Evolutionary conservation across 2,888 invertebrate species (phyloP).

Genomic region (Phragmatobia fuliginosa): DNA sequence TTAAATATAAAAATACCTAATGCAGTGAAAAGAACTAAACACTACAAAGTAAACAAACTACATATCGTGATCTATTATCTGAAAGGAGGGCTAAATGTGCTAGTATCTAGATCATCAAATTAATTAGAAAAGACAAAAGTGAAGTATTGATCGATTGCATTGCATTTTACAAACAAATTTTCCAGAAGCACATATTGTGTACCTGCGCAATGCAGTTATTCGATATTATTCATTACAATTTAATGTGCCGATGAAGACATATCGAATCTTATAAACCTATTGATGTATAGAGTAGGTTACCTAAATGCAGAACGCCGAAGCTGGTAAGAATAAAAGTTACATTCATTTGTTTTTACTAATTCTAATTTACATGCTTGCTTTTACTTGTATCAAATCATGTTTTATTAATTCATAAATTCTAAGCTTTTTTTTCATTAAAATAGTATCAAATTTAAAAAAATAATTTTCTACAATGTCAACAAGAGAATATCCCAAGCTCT

Average conservation of each 20-base stretch:
- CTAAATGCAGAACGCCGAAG: not conserved
- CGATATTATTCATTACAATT: not conserved
- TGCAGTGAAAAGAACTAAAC: not conserved
- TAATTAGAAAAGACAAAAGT: too few species aligned
- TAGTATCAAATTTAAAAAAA: not conserved
- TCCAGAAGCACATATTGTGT: not conserved
- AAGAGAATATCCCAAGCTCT: not conserved
- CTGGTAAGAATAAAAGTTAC: not conserved
- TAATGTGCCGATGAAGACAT: not conserved
- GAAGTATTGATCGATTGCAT: not conserved
- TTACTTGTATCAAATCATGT: too few species aligned
- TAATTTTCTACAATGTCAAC: not conserved
- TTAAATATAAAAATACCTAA: not conserved
- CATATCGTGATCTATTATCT: not conserved
- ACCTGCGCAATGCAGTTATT: not conserved
- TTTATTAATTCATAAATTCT: not conserved
- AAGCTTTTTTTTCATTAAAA: not conserved
- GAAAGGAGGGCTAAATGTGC: not conserved
- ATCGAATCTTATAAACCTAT: not conserved
- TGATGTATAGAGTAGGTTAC: not conserved
- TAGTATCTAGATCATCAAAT: not conserved
- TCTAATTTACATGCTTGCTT: not conserved
- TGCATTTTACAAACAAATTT: not conserved
- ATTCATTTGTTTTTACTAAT: constrained; percentile 10
- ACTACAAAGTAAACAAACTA: not conserved